These are phyloP conservation scores for Nymphalis io DNA, from an alignment of 1,140 invertebrate species.

Conservation along the genomic window DNA sequence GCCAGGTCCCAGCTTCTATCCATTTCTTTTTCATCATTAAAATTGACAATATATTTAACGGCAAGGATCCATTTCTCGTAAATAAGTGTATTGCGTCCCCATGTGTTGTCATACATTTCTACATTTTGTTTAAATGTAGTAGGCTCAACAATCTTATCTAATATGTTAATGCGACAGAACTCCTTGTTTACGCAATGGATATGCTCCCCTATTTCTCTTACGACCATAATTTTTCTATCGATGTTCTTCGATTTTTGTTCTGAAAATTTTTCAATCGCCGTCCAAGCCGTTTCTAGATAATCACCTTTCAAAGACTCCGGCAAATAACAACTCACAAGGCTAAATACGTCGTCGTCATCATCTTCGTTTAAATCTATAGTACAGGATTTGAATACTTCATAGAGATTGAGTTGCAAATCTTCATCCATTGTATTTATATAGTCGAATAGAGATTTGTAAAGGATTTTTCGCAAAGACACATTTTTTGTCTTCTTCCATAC, in stretches of 20 bases:
- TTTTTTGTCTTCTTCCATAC: slow-evolving; percentile 61
- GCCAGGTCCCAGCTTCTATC: slow-evolving; percentile 39
- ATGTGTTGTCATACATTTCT: slow-evolving; percentile 16
- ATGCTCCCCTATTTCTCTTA: slow-evolving; percentile 36
- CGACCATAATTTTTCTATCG: slow-evolving; percentile 36
- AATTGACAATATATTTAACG: slow-evolving; percentile 44
- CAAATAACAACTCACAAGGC: slow-evolving; percentile 20
- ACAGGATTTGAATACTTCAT: slow-evolving; percentile 49
- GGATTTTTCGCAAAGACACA: slow-evolving; percentile 51
- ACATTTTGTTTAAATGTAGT: slow-evolving; percentile 40
- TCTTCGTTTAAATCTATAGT: slow-evolving; percentile 48
- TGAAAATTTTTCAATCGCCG: slow-evolving; percentile 43
- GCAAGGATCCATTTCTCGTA: slow-evolving; percentile 50
- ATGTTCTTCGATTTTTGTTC: slow-evolving; percentile 39
- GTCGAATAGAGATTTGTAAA: slow-evolving; percentile 51
- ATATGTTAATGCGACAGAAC: slow-evolving; percentile 39
- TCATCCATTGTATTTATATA: slow-evolving; percentile 40
- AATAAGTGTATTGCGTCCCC: slow-evolving; percentile 27
- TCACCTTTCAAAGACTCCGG: slow-evolving; percentile 39
- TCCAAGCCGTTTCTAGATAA: slow-evolving; percentile 48
- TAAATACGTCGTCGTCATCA: slow-evolving; percentile 53
- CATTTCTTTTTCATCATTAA: slow-evolving; percentile 38
- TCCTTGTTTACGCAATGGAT: slow-evolving; percentile 43
- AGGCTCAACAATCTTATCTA: slow-evolving; percentile 45
- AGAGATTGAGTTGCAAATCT: slow-evolving; percentile 36